A percentile compares a stretch with the other conserved stretches of the same genome.
phyloP scores from a whole-genome alignment of 2,888 invertebrate species.

The Neoaliturus tenellus region DNA sequence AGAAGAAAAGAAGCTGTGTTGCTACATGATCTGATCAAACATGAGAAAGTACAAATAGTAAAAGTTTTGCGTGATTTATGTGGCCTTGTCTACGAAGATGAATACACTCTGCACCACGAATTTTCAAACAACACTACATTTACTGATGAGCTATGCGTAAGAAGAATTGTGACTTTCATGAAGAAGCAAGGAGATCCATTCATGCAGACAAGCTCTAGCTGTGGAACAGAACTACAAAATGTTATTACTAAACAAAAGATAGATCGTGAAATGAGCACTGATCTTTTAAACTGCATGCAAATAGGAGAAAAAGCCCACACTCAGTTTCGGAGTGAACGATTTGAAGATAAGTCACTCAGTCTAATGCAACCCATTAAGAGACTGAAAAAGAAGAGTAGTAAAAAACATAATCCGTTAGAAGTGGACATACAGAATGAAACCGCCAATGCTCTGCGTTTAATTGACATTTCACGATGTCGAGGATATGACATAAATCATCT shows the following conservation, averaged over 20 bases:
- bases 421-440: neutral
- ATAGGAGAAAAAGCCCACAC: neutral
- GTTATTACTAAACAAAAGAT: no score
- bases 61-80: no score
- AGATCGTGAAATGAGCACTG: no score
- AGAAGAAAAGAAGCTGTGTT: no score
- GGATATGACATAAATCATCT: neutral
- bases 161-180: constrained; percentile 3
- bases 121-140: neutral
- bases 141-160: neutral
- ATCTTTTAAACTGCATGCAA: neutral
- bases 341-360: constrained; percentile 21
- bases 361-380: no score
- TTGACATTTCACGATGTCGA: constrained; percentile 8
- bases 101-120: no score
- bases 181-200: constrained; percentile 1
- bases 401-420: neutral
- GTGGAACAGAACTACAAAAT: neutral
- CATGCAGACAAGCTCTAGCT: neutral
- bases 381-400: neutral
- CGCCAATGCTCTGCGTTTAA: neutral
- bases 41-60: no score
- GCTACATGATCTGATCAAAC: no score
- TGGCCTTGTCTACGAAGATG: no score
- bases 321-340: neutral